Conservation (phyloP, 2,797 vertebrate species). For the Spinus pinus region DNA sequence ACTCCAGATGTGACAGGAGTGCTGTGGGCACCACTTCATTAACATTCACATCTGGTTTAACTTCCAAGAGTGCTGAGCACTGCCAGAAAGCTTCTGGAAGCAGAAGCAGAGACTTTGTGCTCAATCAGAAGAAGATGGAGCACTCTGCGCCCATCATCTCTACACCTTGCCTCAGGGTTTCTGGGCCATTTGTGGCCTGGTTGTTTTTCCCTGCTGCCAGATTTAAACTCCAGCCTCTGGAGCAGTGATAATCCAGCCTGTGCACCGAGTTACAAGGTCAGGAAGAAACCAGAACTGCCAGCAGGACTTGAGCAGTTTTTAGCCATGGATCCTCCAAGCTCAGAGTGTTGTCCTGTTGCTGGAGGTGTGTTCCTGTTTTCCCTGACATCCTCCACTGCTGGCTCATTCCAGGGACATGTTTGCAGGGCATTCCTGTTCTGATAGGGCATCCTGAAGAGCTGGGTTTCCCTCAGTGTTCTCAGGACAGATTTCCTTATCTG, state of each 20-base stretch:
- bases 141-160: not conserved
- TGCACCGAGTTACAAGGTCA: fast-evolving
- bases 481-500: not conserved
- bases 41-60: not conserved
- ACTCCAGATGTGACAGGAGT: not conserved
- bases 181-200: not conserved
- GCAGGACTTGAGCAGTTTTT: not conserved
- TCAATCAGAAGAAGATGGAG: not conserved
- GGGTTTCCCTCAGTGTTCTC: not conserved
- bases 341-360: too few species aligned
- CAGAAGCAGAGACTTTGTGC: not conserved
- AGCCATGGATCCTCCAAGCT: not conserved
- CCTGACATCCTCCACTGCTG: not conserved
- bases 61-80: not conserved
- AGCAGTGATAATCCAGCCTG: not conserved
- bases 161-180: fast-evolving
- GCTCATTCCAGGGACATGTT: fast-evolving
- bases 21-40: not conserved
- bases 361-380: not conserved
- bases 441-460: not conserved
- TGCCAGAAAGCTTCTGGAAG: not conserved
- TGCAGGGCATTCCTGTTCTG: not conserved
- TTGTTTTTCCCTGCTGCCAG: not conserved
- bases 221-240: not conserved
- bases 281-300: not conserved